Percentiles rank a stretch among this genome's conserved stretches.
Evolutionary conservation across 2,113 vertebrate species (phyloP).

Genomic region (Oncorhynchus mykiss): DNA sequence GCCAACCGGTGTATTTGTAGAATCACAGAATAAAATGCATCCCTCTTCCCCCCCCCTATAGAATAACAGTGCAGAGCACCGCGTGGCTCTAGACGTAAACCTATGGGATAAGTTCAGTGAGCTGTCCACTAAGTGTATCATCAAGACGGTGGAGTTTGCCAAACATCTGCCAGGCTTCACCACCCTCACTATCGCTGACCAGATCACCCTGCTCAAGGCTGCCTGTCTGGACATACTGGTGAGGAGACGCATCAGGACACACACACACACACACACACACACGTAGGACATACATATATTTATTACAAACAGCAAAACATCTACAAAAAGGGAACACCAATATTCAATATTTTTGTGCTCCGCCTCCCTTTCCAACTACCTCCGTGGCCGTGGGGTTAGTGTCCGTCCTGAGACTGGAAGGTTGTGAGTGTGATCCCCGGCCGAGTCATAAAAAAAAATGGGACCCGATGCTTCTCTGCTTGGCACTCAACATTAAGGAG

Average conservation of each 20-base stretch:
- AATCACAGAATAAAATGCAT: not conserved
- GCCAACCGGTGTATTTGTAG: not conserved
- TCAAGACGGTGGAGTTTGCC: slow-evolving; percentile 76
- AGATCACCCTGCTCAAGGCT: slow-evolving; percentile 76
- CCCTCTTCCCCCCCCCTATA: slow-evolving; percentile 13
- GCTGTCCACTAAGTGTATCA: slow-evolving; percentile 76
- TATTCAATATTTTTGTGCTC: too few species aligned
- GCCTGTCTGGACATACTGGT: slow-evolving; percentile 77
- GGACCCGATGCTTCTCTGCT: too few species aligned
- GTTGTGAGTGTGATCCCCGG: too few species aligned
- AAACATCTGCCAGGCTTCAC: slow-evolving; percentile 76
- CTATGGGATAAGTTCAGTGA: slow-evolving; percentile 78
- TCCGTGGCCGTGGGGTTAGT: too few species aligned
- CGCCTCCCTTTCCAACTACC: too few species aligned
- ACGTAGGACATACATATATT: not conserved
- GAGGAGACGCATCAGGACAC: slow-evolving; percentile 18
- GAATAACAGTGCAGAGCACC: slow-evolving; percentile 71
- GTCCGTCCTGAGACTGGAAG: too few species aligned
- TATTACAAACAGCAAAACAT: too few species aligned
- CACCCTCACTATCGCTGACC: slow-evolving; percentile 71
- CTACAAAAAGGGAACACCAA: too few species aligned
- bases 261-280: not conserved
- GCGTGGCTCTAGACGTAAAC: slow-evolving; percentile 69
- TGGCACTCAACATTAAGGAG: too few species aligned
- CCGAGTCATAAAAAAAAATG: too few species aligned